Percentiles rank a stretch among this genome's conserved stretches.
Conservation (phyloP, 2,797 vertebrate genomes). For the Echeneis naucrates region DNA sequence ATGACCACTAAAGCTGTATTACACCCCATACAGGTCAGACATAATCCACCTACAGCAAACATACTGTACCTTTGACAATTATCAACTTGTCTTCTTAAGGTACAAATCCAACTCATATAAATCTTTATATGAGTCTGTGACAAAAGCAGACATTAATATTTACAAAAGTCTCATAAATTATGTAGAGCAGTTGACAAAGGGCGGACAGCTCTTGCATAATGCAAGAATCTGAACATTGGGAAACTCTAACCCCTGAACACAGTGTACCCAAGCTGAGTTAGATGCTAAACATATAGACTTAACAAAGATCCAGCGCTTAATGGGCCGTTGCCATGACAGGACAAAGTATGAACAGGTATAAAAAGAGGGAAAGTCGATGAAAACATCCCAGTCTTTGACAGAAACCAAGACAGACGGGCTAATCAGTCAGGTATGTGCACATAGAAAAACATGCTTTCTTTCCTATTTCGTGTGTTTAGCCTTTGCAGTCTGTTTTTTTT, state of each 20-base stretch:
- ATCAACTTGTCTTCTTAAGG: not conserved
- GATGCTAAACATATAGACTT: slow-evolving; percentile 55
- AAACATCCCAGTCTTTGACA: slow-evolving; percentile 23
- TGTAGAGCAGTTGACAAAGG: slow-evolving; percentile 42
- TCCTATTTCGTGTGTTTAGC: slow-evolving; percentile 13
- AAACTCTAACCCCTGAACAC: slow-evolving; percentile 57
- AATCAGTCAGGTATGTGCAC: slow-evolving; percentile 67
- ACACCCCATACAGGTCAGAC: slow-evolving; percentile 7
- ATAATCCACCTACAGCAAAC: slow-evolving; percentile 48
- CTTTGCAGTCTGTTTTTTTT: not conserved
- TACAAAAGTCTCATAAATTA: slow-evolving; percentile 37
- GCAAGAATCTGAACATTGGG: slow-evolving; percentile 24
- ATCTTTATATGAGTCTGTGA: slow-evolving; percentile 36
- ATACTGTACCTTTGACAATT: slow-evolving; percentile 24
- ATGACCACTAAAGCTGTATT: slow-evolving; percentile 13
- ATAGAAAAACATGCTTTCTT: not conserved
- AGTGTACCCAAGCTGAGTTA: slow-evolving; percentile 35
- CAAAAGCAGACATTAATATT: slow-evolving; percentile 41
- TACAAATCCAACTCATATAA: slow-evolving; percentile 9
- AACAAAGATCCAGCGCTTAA: slow-evolving; percentile 38
- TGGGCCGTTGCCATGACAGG: slow-evolving; percentile 48
- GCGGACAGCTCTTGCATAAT: slow-evolving; percentile 64
- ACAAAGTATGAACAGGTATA: slow-evolving; percentile 56
- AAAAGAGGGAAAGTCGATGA: slow-evolving; percentile 45
- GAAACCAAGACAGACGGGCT: slow-evolving; percentile 17